Evolutionary conservation across 1,140 invertebrate species (phyloP).

Genomic region (Dysdera silvatica): DNA sequence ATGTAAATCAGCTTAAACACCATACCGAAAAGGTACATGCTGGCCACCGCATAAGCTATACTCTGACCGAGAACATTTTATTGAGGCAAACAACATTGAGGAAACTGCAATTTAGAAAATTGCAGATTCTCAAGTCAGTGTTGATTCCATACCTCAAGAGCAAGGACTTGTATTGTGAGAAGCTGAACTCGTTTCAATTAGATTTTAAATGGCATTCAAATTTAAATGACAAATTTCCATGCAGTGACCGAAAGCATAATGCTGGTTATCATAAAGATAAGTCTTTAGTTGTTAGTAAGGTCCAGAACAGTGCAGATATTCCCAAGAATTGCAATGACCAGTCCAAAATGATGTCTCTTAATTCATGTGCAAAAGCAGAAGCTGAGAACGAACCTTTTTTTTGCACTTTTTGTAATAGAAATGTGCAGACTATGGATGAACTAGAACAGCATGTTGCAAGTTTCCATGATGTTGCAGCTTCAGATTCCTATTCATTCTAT

Average conservation of each 20-base stretch:
- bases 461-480: conserved; percentile 4
- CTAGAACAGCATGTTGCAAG: conserved; percentile 3
- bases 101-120: too few species aligned
- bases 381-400: background rate
- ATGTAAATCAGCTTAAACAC: conserved; percentile 4
- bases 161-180: too few species aligned
- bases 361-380: background rate
- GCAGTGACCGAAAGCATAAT: background rate
- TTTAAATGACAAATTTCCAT: too few species aligned
- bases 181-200: too few species aligned
- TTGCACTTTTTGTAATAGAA: conserved; percentile 17
- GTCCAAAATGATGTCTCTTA: background rate
- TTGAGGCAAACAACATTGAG: too few species aligned
- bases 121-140: too few species aligned
- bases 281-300: background rate
- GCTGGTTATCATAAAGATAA: background rate
- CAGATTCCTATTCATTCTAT: conserved; percentile 4
- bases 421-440: background rate
- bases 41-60: too few species aligned
- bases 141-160: too few species aligned
- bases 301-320: background rate
- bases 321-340: conserved; percentile 6
- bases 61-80: too few species aligned
- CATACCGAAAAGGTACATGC: conserved; percentile 10
- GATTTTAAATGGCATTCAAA: too few species aligned